phyloP scores from a whole-genome alignment of 2,113 vertebrate genomes.

The Silurus glanis region DNA sequence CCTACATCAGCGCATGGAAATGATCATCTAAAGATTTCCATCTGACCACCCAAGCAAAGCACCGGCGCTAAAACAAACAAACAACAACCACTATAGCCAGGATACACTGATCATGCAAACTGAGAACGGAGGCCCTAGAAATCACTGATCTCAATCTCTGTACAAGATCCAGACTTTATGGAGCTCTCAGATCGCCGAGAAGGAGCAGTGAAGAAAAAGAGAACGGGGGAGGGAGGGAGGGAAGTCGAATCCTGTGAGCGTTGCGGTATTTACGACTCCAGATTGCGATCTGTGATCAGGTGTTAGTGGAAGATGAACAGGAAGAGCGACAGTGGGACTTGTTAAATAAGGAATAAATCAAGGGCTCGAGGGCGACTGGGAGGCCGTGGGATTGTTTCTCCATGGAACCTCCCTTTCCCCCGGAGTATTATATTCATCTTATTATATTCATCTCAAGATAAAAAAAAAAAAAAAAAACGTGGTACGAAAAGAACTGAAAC shows the following conservation, averaged over 20 bases:
- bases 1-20: neutral
- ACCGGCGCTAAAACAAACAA: neutral
- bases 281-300: conserved; percentile 54
- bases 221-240: neutral
- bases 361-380: neutral
- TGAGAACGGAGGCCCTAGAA: neutral
- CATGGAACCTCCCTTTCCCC: neutral
- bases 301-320: conserved; percentile 40
- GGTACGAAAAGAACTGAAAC: neutral
- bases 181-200: neutral
- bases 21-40: neutral
- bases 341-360: neutral
- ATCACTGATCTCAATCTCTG: conserved; percentile 1
- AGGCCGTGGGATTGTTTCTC: neutral
- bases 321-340: neutral
- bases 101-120: neutral
- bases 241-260: neutral
- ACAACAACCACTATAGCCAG: neutral
- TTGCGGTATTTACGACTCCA: conserved; percentile 38
- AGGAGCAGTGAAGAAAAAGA: neutral
- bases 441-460: neutral
- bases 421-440: neutral
- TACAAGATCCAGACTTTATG: neutral
- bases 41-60: neutral
- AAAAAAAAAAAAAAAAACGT: neutral